Conservation (phyloP, 2,113 vertebrate species). For the Galbula dea region DNA sequence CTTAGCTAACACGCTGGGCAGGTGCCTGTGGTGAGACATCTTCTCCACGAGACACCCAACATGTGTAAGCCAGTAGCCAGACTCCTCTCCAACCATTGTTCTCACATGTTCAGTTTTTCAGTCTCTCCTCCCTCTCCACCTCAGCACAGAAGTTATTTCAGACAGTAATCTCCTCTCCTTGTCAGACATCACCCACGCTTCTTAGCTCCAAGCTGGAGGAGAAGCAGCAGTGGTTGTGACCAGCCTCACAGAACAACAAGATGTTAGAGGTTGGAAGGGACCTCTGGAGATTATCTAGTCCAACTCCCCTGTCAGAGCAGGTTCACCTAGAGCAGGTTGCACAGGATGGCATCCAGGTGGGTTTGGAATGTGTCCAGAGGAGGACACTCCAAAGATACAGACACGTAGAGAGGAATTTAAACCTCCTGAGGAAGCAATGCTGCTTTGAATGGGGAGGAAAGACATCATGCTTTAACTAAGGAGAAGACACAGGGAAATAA, state of each 20-base stretch:
- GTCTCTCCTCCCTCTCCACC: neutral
- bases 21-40: neutral
- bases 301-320: too few relatives aligned
- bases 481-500: neutral
- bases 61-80: neutral
- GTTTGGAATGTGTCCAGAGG: too few relatives aligned
- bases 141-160: neutral
- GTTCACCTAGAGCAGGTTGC: too few relatives aligned
- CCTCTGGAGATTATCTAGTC: too few relatives aligned
- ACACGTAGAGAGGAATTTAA: neutral
- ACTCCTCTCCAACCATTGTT: neutral
- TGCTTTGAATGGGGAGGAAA: neutral
- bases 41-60: neutral
- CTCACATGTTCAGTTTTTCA: neutral
- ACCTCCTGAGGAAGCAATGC: rapidly evolving
- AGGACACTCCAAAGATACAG: neutral
- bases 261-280: too few relatives aligned
- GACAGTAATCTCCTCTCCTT: neutral
- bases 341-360: too few relatives aligned
- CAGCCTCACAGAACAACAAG: neutral
- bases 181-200: neutral
- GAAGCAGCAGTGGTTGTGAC: neutral
- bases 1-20: neutral
- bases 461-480: neutral
- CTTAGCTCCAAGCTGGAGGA: neutral